These are phyloP conservation scores for Boloria selene DNA, from an alignment of 2,888 invertebrate genomes.

Conservation along the genomic window DNA sequence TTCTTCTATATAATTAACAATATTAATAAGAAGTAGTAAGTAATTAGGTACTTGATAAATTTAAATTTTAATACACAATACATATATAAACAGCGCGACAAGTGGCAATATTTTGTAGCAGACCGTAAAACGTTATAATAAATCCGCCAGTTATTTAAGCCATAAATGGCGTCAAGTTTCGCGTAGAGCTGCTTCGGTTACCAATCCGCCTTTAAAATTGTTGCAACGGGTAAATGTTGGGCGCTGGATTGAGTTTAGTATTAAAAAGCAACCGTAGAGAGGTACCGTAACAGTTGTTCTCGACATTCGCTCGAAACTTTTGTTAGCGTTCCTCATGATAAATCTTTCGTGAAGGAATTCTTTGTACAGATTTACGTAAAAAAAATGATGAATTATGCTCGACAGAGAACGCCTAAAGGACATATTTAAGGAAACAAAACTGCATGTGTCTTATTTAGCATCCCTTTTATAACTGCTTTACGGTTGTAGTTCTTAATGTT, in stretches of 20 bases:
- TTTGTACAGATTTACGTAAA: slow-evolving; percentile 39
- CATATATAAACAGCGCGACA: too few relatives aligned
- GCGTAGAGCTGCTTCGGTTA: background rate
- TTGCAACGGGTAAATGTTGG: slow-evolving; percentile 3
- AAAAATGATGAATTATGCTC: slow-evolving; percentile 32
- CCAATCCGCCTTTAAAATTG: slow-evolving; percentile 2
- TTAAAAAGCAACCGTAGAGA: slow-evolving; percentile 26
- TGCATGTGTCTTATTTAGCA: too few relatives aligned
- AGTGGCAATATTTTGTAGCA: background rate
- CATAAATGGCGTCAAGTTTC: slow-evolving; percentile 1
- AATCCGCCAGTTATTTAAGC: background rate
- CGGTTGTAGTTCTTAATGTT: too few relatives aligned
- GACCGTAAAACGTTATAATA: background rate
- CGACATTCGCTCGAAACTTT: slow-evolving; percentile 40
- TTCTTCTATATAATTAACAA: too few relatives aligned
- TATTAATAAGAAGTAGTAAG: too few relatives aligned
- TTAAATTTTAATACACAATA: too few relatives aligned
- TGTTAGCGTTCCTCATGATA: slow-evolving; percentile 41
- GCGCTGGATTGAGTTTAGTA: slow-evolving; percentile 25
- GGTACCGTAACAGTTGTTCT: slow-evolving; percentile 34
- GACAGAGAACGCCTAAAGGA: background rate
- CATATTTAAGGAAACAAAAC: background rate
- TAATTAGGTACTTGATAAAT: too few relatives aligned
- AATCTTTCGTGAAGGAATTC: slow-evolving; percentile 39
- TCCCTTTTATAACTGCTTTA: too few relatives aligned